A percentile compares a stretch with the other conserved stretches of the same genome.
Conservation (phyloP, 2,888 invertebrate species). For the Pteria penguin region DNA sequence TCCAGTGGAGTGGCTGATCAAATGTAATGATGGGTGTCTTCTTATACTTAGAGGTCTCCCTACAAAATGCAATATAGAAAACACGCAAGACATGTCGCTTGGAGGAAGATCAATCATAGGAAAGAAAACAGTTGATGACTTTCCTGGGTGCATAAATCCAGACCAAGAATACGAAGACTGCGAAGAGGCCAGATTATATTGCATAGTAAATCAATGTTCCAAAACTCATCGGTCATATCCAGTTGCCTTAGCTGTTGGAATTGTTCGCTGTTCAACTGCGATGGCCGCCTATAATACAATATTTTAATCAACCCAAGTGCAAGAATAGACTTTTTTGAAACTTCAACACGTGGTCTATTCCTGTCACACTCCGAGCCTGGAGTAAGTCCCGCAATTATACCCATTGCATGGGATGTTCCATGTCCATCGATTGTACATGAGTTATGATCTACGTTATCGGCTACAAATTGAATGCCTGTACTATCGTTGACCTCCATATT, state of each 20-base stretch:
- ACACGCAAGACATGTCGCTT: slow-evolving; percentile 26
- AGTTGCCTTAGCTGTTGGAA: neutral
- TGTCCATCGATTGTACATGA: slow-evolving; percentile 54
- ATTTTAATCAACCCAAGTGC: neutral
- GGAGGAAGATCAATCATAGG: neutral
- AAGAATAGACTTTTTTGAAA: neutral
- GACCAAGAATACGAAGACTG: slow-evolving; percentile 8
- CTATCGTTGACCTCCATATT: slow-evolving; percentile 17
- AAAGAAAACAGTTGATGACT: neutral
- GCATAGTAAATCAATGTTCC: slow-evolving; percentile 28
- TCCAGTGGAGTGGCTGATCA: neutral
- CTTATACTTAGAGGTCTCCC: too few species aligned
- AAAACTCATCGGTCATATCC: neutral
- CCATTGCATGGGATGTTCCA: slow-evolving; percentile 49
- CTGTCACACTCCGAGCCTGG: slow-evolving; percentile 10
- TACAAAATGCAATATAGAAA: slow-evolving; percentile 41
- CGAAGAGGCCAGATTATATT: slow-evolving; percentile 6
- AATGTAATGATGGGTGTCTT: slow-evolving; percentile 29
- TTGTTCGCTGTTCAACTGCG: neutral
- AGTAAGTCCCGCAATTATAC: slow-evolving; percentile 44
- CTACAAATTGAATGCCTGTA: slow-evolving; percentile 54
- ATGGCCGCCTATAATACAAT: neutral
- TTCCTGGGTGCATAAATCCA: slow-evolving; percentile 33
- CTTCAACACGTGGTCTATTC: neutral
- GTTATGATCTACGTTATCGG: slow-evolving; percentile 66